phyloP scores from a whole-genome alignment of 2,888 invertebrate genomes.

The Coelopa pilipes region DNA sequence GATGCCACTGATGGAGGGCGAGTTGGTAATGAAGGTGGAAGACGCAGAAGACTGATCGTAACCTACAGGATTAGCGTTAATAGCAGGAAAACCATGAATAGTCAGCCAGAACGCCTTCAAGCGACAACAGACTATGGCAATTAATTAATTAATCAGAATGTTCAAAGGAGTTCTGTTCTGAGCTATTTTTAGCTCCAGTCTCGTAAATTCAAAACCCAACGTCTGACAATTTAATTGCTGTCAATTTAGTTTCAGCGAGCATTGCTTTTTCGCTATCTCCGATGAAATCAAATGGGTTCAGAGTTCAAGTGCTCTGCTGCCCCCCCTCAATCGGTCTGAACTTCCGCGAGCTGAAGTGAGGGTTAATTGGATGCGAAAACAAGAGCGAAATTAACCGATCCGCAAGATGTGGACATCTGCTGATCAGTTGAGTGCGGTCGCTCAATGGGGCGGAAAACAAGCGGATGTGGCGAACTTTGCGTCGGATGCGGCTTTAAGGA shows the following conservation, averaged over 20 bases:
- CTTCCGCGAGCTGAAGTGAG: slow-evolving; percentile 54
- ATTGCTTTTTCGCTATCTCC: background rate
- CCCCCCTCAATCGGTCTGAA: slow-evolving; percentile 41
- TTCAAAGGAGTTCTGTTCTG: no score
- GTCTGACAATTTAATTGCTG: slow-evolving; percentile 14
- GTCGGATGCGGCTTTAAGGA: no score
- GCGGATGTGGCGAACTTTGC: slow-evolving; percentile 3
- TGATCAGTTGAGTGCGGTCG: background rate
- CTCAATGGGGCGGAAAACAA: slow-evolving; percentile 7
- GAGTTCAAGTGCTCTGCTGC: slow-evolving; percentile 39
- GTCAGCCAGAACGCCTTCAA: no score
- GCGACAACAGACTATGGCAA: no score
- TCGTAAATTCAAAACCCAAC: background rate
- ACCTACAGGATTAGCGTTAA: no score
- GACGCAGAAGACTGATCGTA: no score
- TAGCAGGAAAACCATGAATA: no score
- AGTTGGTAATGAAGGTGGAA: no score
- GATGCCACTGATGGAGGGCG: no score
- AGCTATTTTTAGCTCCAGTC: background rate
- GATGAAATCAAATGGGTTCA: slow-evolving; percentile 37
- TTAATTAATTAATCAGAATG: no score
- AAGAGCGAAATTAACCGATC: slow-evolving; percentile 7
- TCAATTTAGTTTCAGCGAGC: background rate
- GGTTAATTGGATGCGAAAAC: background rate
- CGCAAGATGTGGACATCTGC: background rate